Percentiles rank a stretch among this genome's conserved stretches.
These are phyloP conservation scores for Punctoribates punctum DNA, from an alignment of 2,888 invertebrate species.

Conservation along the genomic window DNA sequence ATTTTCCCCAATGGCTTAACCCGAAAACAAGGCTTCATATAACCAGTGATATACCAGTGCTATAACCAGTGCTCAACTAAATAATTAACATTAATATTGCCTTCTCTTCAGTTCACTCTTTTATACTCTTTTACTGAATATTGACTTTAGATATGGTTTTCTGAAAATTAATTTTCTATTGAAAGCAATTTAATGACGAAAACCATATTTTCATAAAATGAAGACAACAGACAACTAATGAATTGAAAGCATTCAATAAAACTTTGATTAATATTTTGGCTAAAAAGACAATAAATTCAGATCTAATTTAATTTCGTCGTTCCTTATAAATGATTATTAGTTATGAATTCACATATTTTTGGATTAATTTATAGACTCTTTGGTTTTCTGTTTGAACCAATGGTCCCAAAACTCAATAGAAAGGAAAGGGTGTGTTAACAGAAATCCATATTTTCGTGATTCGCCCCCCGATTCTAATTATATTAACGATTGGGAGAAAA, in stretches of 20 bases:
- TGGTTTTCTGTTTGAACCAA: not conserved
- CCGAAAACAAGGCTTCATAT: too few species aligned
- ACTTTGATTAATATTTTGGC: constrained; percentile 12
- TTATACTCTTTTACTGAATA: not conserved
- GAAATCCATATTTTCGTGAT: not conserved
- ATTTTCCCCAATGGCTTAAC: too few species aligned
- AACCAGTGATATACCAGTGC: too few species aligned
- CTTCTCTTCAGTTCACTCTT: not conserved
- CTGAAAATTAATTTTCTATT: not conserved
- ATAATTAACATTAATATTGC: not conserved
- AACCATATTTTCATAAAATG: not conserved
- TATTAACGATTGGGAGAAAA: constrained; percentile 2
- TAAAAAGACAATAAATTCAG: constrained; percentile 1
- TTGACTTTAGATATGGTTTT: not conserved
- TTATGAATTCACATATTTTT: constrained; percentile 13
- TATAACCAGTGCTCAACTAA: not conserved
- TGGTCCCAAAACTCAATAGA: not conserved
- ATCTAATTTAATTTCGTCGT: not conserved
- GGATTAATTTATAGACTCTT: not conserved
- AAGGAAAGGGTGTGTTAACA: constrained; percentile 3
- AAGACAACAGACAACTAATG: not conserved
- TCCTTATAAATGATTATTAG: constrained; percentile 12
- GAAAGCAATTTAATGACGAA: constrained; percentile 9
- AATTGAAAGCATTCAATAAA: constrained; percentile 3
- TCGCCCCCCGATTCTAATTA: constrained; percentile 7